A percentile compares a stretch with the other conserved stretches of the same genome.
These are phyloP conservation scores for Dromius quadrimaculatus DNA, from an alignment of 2,888 invertebrate genomes.

Conservation along the genomic window DNA sequence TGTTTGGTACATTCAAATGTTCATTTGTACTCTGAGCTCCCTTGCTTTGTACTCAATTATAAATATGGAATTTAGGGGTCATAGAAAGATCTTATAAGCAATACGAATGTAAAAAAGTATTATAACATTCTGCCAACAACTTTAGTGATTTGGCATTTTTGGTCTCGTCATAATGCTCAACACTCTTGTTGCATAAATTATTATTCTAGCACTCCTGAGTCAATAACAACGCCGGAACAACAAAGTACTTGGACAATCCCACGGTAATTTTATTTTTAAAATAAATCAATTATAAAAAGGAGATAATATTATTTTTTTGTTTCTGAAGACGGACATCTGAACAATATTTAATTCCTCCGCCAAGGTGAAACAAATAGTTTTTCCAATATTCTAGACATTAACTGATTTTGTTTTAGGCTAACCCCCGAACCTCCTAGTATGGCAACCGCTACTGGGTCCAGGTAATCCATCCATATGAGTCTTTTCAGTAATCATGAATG, in stretches of 20 bases:
- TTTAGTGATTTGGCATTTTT: no score
- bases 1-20: no score
- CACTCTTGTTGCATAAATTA: no score
- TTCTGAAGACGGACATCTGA: slow-evolving; percentile 41
- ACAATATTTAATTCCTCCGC: slow-evolving; percentile 43
- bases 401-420: slow-evolving; percentile 21
- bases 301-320: no score
- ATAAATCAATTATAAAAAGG: no score
- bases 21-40: no score
- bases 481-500: neutral
- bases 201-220: slow-evolving; percentile 40
- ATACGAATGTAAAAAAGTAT: no score
- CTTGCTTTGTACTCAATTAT: no score
- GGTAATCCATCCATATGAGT: neutral
- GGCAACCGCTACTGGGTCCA: neutral
- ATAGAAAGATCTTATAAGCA: no score
- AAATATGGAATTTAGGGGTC: no score
- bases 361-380: slow-evolving; percentile 27
- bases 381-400: neutral
- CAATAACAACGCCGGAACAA: slow-evolving; percentile 48
- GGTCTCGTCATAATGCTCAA: no score
- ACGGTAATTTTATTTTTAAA: slow-evolving; percentile 55
- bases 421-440: slow-evolving; percentile 16
- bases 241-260: slow-evolving; percentile 58
- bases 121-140: no score